Evolutionary conservation across 1,140 invertebrate genomes (phyloP).

Genomic region (Drosophila malerkotliana): DNA sequence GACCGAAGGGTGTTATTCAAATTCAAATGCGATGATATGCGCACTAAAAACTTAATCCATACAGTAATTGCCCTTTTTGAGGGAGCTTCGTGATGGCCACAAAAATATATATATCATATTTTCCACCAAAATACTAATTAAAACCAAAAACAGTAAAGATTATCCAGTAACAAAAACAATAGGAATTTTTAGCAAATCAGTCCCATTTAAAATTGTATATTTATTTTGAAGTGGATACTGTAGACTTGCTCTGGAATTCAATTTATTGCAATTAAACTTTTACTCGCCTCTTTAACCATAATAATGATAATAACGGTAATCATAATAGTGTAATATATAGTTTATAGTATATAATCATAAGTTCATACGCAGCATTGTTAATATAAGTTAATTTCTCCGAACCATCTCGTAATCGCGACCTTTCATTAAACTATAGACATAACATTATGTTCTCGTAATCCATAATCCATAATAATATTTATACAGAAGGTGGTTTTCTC

Average conservation of each 20-base stretch:
- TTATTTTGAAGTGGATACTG: background rate
- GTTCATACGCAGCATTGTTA: conserved; percentile 83
- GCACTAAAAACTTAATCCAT: conserved; percentile 27
- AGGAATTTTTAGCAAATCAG: background rate
- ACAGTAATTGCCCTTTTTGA: conserved; percentile 35
- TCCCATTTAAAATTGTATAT: background rate
- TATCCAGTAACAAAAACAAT: background rate
- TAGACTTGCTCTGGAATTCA: conserved; percentile 23
- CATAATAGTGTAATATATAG: conserved; percentile 71
- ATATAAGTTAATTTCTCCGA: conserved; percentile 61
- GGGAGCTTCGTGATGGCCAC: conserved; percentile 29
- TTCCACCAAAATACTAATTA: too few relatives aligned
- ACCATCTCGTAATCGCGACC: conserved; percentile 23
- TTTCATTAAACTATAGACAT: conserved; percentile 57
- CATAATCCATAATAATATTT: conserved; percentile 53
- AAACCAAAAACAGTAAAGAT: too few relatives aligned
- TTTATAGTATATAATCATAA: conserved; percentile 81
- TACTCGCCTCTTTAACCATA: conserved; percentile 40
- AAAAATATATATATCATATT: conserved; percentile 1
- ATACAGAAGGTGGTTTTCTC: conserved; percentile 61
- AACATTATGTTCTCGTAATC: conserved; percentile 58
- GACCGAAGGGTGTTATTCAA: conserved; percentile 9
- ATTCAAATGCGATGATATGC: conserved; percentile 10
- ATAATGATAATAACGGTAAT: conserved; percentile 47
- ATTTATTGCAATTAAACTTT: conserved; percentile 38